Evolutionary conservation across 2,888 invertebrate species (phyloP).

Genomic region (Galerucella calmariensis): DNA sequence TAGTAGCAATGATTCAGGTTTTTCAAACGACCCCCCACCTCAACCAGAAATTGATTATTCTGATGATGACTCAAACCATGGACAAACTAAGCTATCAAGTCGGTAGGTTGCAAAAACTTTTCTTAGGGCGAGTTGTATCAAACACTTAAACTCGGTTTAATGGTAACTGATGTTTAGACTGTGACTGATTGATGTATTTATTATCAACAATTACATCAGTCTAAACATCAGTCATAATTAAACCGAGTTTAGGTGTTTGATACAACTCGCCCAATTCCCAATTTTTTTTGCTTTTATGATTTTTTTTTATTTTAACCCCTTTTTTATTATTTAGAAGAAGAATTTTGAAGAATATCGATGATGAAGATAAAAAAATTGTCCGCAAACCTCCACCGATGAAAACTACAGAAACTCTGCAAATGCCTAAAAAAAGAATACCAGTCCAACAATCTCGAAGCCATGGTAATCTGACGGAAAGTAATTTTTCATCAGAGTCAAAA

Average conservation of each 20-base stretch:
- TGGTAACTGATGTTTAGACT: too few species aligned
- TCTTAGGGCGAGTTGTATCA: too few species aligned
- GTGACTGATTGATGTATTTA: too few species aligned
- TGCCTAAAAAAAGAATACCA: constrained; percentile 38
- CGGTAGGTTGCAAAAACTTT: constrained; percentile 67
- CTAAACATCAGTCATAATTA: too few species aligned
- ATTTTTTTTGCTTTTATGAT: constrained; percentile 3
- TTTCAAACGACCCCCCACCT: constrained; percentile 87
- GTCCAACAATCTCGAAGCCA: constrained; percentile 61
- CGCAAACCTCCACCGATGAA: constrained; percentile 33
- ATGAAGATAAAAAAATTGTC: constrained; percentile 58
- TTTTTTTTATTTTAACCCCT: constrained; percentile 37
- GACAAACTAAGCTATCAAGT: constrained; percentile 70
- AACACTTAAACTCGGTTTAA: too few species aligned
- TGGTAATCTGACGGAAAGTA: constrained; percentile 60
- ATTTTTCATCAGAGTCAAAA: constrained; percentile 69
- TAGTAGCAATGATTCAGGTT: constrained; percentile 92
- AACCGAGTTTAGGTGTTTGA: too few species aligned
- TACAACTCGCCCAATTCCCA: too few species aligned
- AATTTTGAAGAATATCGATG: constrained; percentile 47
- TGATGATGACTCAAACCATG: constrained; percentile 82
- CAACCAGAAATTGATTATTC: constrained; percentile 92
- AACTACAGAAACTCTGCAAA: constrained; percentile 39
- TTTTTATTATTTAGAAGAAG: constrained; percentile 38
- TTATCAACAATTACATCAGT: too few species aligned